Evolutionary conservation across 2,113 vertebrate genomes (phyloP).

Genomic region (Brachirus orientalis): DNA sequence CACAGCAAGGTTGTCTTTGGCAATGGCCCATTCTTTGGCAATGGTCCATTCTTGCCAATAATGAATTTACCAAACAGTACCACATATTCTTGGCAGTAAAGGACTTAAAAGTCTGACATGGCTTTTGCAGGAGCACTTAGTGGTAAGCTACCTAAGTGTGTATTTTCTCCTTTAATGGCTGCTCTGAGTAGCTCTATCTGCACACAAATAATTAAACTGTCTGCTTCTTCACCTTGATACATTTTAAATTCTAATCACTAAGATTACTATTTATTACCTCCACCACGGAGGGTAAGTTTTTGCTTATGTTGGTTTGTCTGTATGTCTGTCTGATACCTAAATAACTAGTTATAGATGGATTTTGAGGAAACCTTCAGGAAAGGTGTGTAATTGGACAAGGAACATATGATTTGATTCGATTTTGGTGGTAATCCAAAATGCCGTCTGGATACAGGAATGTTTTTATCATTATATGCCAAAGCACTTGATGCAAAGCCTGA

Average conservation of each 20-base stretch:
- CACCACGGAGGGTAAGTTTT: too few relatives aligned
- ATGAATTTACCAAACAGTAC: slow-evolving; percentile 69
- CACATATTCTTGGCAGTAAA: slow-evolving; percentile 69
- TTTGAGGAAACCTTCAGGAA: too few relatives aligned
- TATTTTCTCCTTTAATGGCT: slow-evolving; percentile 64
- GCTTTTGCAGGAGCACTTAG: slow-evolving; percentile 67
- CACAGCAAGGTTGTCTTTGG: slow-evolving; percentile 74
- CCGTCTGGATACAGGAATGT: too few relatives aligned
- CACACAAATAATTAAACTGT: slow-evolving; percentile 57
- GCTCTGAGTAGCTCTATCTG: slow-evolving; percentile 52
- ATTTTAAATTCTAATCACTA: slow-evolving; percentile 51
- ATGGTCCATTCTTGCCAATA: slow-evolving; percentile 69
- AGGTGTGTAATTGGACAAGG: too few relatives aligned
- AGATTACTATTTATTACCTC: slow-evolving; percentile 49
- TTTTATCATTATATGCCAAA: too few relatives aligned
- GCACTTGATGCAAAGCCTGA: too few relatives aligned
- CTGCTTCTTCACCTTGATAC: slow-evolving; percentile 38
- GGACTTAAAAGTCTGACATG: slow-evolving; percentile 65
- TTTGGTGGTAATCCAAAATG: too few relatives aligned
- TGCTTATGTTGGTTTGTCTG: too few relatives aligned
- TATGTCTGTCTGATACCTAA: too few relatives aligned
- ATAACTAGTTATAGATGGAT: too few relatives aligned
- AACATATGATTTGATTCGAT: too few relatives aligned
- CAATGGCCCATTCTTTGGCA: too few relatives aligned
- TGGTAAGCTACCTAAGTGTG: slow-evolving; percentile 55